A percentile compares a stretch with the other conserved stretches of the same genome.
Evolutionary conservation across 2,797 vertebrate genomes (phyloP).

Genomic region (Fundulus diaphanus): DNA sequence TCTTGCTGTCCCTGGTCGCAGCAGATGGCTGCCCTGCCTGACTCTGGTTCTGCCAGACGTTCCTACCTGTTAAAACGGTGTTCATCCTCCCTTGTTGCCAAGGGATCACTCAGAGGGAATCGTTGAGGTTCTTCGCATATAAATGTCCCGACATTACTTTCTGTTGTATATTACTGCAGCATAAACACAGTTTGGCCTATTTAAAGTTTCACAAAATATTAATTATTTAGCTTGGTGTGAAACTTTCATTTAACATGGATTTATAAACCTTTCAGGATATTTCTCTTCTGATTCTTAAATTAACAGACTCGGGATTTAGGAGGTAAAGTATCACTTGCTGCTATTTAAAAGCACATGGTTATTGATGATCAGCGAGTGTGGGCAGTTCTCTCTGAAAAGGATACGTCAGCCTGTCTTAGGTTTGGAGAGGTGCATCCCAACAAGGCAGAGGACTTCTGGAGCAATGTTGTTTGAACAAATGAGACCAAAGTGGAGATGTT

Average conservation of each 20-base stretch:
- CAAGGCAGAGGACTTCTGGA: too few relatives aligned
- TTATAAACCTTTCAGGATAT: too few relatives aligned
- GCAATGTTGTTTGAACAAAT: neutral
- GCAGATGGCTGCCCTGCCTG: slow-evolving; percentile 18
- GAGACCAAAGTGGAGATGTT: neutral
- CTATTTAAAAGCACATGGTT: neutral
- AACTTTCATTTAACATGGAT: neutral
- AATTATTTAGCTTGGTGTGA: neutral
- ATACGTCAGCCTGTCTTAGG: neutral
- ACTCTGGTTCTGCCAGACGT: slow-evolving; percentile 11
- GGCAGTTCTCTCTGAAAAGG: too few relatives aligned
- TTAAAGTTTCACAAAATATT: too few relatives aligned
- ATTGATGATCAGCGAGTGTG: neutral
- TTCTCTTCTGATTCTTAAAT: too few relatives aligned
- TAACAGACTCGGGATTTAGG: neutral
- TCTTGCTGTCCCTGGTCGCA: neutral
- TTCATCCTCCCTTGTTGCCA: neutral
- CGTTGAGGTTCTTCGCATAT: neutral
- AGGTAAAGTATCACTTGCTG: neutral
- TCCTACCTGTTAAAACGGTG: slow-evolving; percentile 4
- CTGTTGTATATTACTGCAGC: neutral
- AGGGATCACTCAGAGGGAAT: neutral
- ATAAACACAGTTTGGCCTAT: neutral
- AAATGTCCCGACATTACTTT: neutral
- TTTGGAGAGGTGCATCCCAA: neutral